Percentiles rank a stretch among this genome's conserved stretches.
Conservation (phyloP, 2,797 vertebrate genomes). For the Siniperca undulata region DNA sequence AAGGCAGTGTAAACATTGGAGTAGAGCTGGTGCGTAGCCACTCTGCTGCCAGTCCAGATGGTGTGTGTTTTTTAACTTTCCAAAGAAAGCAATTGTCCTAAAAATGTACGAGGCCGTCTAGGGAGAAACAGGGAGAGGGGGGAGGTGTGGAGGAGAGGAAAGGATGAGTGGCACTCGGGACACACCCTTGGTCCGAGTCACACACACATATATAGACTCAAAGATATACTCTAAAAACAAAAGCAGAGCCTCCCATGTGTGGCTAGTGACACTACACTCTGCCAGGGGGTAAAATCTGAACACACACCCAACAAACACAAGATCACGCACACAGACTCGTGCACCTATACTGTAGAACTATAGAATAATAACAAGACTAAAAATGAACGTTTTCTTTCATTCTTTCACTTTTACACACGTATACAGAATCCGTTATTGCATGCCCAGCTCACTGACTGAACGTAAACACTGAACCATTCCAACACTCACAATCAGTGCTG, state of each 20-base stretch:
- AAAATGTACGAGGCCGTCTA: constrained; percentile 11
- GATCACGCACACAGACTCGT: neutral
- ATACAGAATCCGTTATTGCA: constrained; percentile 1
- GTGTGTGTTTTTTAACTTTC: constrained; percentile 28
- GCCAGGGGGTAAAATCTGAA: neutral
- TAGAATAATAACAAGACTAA: neutral
- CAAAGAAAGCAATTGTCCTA: constrained; percentile 46
- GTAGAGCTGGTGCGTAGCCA: constrained; percentile 15
- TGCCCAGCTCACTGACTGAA: constrained; percentile 14
- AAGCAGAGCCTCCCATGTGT: no score
- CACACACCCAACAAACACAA: neutral
- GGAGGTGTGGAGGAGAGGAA: neutral
- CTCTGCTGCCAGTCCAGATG: constrained; percentile 29
- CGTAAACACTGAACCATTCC: constrained; percentile 28
- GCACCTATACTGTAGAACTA: neutral
- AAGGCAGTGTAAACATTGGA: constrained; percentile 42
- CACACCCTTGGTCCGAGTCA: constrained; percentile 49
- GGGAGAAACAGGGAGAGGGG: constrained; percentile 8
- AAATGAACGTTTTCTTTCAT: neutral
- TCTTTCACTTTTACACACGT: constrained; percentile 13
- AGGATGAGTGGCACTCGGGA: constrained; percentile 22
- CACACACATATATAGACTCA: neutral
- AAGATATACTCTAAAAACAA: constrained; percentile 1
- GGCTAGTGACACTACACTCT: neutral
- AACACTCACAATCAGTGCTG: constrained; percentile 18